Conservation (phyloP, 35 echinoderm and acorn worm species). For the Chiridota heheva region DNA sequence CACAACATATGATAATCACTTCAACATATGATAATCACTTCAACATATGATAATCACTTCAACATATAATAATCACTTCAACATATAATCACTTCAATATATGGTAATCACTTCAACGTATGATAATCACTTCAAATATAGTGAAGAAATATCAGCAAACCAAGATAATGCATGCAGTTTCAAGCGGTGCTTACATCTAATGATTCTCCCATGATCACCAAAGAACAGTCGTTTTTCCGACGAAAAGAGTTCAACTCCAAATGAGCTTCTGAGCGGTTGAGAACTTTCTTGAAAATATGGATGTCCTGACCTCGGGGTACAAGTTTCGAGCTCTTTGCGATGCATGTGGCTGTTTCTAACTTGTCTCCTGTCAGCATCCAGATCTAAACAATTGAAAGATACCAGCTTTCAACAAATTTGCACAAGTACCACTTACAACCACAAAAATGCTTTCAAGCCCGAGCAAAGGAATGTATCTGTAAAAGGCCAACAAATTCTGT, state of each 20-base stretch:
- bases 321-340: constrained; percentile 94
- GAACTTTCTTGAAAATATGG: constrained; percentile 87
- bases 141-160: too few relatives aligned
- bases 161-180: not conserved
- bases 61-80: too few relatives aligned
- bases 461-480: too few relatives aligned
- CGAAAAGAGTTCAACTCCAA: constrained; percentile 89
- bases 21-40: too few relatives aligned
- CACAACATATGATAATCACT: too few relatives aligned
- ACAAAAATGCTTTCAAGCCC: too few relatives aligned
- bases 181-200: constrained; percentile 74
- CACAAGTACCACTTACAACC: too few relatives aligned
- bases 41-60: too few relatives aligned
- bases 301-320: constrained; percentile 78
- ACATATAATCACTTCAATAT: too few relatives aligned
- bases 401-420: not conserved
- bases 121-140: too few relatives aligned
- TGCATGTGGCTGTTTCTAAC: constrained; percentile 95
- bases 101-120: too few relatives aligned
- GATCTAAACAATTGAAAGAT: constrained; percentile 41
- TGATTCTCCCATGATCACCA: constrained; percentile 90
- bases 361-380: constrained; percentile 99
- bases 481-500: too few relatives aligned
- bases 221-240: constrained; percentile 80
- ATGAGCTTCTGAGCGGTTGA: constrained; percentile 78